These are phyloP conservation scores for Prionace glauca DNA, from an alignment of 2,797 vertebrate genomes.

Conservation along the genomic window DNA sequence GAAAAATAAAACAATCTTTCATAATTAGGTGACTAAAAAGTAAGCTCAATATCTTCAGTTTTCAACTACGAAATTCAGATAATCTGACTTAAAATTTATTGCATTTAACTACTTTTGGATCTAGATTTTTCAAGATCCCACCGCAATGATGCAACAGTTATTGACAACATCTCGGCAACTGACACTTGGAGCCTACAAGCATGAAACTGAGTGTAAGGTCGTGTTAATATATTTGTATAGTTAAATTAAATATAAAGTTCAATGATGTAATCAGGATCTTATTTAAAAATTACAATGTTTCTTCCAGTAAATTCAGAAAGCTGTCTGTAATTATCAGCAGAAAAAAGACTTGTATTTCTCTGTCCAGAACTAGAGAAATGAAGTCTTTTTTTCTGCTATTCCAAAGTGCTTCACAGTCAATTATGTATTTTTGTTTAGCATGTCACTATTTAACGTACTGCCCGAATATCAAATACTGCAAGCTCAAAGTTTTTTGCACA, in stretches of 20 bases:
- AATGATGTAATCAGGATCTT: neutral
- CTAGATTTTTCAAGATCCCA: conserved; percentile 97
- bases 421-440: neutral
- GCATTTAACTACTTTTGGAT: conserved; percentile 36
- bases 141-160: conserved; percentile 97
- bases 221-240: neutral
- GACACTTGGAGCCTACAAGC: conserved; percentile 90
- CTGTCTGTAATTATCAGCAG: neutral
- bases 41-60: neutral
- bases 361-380: neutral
- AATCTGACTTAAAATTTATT: neutral
- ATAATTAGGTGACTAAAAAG: neutral
- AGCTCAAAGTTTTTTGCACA: neutral
- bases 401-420: neutral
- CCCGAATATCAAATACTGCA: neutral
- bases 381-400: neutral
- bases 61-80: neutral
- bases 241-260: neutral
- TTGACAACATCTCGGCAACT: conserved; percentile 91
- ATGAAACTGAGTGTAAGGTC: conserved; percentile 93
- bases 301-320: neutral
- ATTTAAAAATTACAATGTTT: neutral
- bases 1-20: neutral
- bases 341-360: neutral
- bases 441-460: neutral